Evolutionary conservation across 2,888 invertebrate genomes (phyloP).

Genomic region (Cryptus viduatorius): DNA sequence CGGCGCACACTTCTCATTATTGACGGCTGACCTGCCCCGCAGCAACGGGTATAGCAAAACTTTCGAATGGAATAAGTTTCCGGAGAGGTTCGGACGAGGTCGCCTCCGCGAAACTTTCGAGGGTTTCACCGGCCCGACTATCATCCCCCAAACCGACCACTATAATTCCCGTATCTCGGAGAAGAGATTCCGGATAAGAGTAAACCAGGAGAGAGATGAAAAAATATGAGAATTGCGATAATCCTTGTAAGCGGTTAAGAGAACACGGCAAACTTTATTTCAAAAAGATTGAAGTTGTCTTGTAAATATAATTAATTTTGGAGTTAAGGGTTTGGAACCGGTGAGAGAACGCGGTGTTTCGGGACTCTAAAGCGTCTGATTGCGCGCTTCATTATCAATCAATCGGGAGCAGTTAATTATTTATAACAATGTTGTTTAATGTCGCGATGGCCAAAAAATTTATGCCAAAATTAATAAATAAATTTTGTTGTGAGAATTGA

Average conservation of each 20-base stretch:
- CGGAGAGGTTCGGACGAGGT: conserved; percentile 46
- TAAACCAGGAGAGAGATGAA: background rate
- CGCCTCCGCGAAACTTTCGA: conserved; percentile 36
- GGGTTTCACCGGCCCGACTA: conserved; percentile 24
- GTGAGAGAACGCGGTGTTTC: too few relatives aligned
- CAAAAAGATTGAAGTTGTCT: too few relatives aligned
- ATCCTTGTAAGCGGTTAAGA: background rate
- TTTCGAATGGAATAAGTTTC: conserved; percentile 79
- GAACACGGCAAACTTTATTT: background rate
- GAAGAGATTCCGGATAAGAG: conserved; percentile 18
- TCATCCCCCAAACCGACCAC: conserved; percentile 17
- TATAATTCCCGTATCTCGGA: conserved; percentile 17
- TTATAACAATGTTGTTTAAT: too few relatives aligned
- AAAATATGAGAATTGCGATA: background rate
- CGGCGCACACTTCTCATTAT: conserved; percentile 80
- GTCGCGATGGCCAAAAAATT: too few relatives aligned
- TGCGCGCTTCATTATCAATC: too few relatives aligned
- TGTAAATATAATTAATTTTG: too few relatives aligned
- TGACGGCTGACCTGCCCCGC: conserved; percentile 78
- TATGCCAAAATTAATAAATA: too few relatives aligned
- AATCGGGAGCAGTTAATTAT: too few relatives aligned
- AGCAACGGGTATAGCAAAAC: conserved; percentile 71
- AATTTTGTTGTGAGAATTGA: too few relatives aligned
- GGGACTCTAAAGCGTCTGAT: too few relatives aligned
- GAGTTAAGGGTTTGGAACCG: too few relatives aligned